phyloP scores from a whole-genome alignment of 2,797 vertebrate species.

The Momotus momota region DNA sequence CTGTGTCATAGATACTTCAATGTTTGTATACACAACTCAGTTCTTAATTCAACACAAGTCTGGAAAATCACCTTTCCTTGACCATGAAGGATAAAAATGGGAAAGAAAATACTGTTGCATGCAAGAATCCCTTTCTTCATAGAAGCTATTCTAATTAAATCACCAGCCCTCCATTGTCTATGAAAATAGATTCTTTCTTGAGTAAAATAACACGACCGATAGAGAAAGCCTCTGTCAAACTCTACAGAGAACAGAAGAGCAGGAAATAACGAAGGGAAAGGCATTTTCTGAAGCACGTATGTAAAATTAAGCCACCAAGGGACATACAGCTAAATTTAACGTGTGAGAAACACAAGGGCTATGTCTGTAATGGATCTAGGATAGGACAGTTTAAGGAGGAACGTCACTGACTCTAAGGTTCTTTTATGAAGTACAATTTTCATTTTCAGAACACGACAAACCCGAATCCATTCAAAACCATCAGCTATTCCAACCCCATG shows the following conservation, averaged over 20 bases:
- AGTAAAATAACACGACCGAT: not conserved
- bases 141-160: not conserved
- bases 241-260: not conserved
- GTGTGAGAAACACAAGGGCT: not conserved
- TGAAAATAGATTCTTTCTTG: not conserved
- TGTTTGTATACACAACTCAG: not conserved
- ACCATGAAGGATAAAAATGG: not conserved
- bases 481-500: not conserved
- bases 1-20: not conserved
- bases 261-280: conserved; percentile 19
- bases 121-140: not conserved
- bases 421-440: not conserved
- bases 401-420: not conserved
- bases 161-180: not conserved
- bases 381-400: not conserved
- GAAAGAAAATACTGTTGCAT: not conserved
- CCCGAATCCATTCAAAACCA: not conserved
- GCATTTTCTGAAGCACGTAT: not conserved
- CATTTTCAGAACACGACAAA: not conserved
- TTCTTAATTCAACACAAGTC: not conserved
- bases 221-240: not conserved
- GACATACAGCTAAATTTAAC: conserved; percentile 20
- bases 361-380: not conserved
- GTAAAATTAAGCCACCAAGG: not conserved
- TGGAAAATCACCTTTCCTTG: not conserved